These are phyloP conservation scores for Zaprionus lineosus DNA, from an alignment of 2,888 invertebrate species.

Conservation along the genomic window DNA sequence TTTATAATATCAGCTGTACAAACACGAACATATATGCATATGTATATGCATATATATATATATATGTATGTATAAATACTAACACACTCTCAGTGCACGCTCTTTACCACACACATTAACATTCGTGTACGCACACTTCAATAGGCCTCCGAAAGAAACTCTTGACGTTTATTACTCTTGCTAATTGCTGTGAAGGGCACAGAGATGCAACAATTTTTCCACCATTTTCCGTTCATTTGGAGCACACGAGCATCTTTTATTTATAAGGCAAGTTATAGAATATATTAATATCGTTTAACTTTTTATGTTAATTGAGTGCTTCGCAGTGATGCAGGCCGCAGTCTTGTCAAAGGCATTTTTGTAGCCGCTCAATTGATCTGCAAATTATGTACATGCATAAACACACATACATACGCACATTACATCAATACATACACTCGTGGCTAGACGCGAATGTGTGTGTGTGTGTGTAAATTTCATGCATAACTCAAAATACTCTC, in stretches of 20 bases:
- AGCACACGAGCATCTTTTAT: constrained; percentile 36
- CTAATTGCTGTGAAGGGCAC: constrained; percentile 40
- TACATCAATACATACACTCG: not conserved
- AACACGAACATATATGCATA: no score
- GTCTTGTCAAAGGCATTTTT: constrained; percentile 25
- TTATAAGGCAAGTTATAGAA: constrained; percentile 45
- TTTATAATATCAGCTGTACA: no score
- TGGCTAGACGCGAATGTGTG: not conserved
- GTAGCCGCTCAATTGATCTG: constrained; percentile 34
- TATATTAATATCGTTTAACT: constrained; percentile 21
- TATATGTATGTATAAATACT: no score
- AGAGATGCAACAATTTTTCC: constrained; percentile 3
- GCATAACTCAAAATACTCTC: constrained; percentile 43
- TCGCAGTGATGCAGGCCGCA: constrained; percentile 13
- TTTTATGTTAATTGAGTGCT: constrained; percentile 53
- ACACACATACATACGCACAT: constrained; percentile 2
- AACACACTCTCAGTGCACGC: no score
- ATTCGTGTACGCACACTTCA: no score
- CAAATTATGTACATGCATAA: constrained; percentile 52
- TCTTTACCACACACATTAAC: no score
- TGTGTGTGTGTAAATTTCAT: constrained; percentile 14
- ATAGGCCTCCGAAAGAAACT: no score
- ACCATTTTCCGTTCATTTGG: not conserved
- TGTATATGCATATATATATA: no score
- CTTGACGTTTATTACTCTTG: not conserved